phyloP scores from a whole-genome alignment of 2,113 vertebrate genomes.

The Columbina picui region DNA sequence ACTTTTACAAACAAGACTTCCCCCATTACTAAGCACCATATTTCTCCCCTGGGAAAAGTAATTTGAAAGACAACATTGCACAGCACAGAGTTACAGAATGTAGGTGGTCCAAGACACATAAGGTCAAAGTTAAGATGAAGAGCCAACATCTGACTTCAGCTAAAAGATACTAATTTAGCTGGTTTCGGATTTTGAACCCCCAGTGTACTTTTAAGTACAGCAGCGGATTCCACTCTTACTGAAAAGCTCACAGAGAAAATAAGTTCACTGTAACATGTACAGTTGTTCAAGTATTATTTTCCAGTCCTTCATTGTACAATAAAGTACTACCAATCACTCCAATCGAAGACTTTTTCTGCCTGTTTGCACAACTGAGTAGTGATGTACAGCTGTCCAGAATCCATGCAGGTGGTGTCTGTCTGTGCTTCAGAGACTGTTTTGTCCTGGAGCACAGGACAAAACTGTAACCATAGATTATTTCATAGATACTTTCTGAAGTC shows the following conservation, averaged over 20 bases:
- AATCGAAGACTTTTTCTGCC: not conserved
- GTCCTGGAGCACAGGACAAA: not conserved
- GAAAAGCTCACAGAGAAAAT: not conserved
- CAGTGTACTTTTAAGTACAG: not conserved
- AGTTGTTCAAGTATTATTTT: not conserved
- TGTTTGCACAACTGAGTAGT: not conserved
- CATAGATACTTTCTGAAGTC: not conserved
- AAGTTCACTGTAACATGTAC: not conserved
- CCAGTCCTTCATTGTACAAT: not conserved
- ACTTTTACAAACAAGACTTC: constrained; percentile 32
- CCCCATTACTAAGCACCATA: not conserved
- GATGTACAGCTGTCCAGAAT: not conserved
- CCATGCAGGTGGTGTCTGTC: not conserved
- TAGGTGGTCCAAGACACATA: constrained; percentile 49
- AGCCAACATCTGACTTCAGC: not conserved
- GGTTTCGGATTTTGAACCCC: not conserved
- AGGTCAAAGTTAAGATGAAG: constrained; percentile 34
- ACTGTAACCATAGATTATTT: not conserved
- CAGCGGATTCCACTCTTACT: not conserved
- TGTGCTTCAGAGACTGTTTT: not conserved
- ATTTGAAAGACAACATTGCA: not conserved
- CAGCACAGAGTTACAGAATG: not conserved
- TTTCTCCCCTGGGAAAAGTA: constrained; percentile 5
- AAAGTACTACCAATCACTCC: not conserved
- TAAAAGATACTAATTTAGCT: not conserved